phyloP scores from a whole-genome alignment of 2,888 invertebrate species.

The Ectropis crepuscularia region DNA sequence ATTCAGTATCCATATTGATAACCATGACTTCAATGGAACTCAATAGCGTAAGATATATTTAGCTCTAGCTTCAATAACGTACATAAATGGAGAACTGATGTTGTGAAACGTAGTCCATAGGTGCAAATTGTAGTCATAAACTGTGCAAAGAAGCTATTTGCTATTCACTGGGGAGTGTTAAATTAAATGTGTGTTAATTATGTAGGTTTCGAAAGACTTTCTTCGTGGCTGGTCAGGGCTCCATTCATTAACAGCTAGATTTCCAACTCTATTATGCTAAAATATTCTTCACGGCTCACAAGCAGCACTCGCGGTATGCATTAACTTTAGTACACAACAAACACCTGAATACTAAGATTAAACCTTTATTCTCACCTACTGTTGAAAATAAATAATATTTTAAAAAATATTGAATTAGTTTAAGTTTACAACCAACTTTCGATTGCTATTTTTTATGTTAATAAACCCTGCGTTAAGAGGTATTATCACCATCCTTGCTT shows the following conservation, averaged over 20 bases:
- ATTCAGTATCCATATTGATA: too few species aligned
- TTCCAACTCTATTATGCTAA: conserved; percentile 31
- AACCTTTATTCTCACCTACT: not conserved
- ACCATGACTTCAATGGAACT: too few species aligned
- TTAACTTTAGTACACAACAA: conserved; percentile 7
- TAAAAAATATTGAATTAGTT: not conserved
- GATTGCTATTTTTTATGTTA: too few species aligned
- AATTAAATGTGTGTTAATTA: conserved; percentile 32
- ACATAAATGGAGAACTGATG: too few species aligned
- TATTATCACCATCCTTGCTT: not conserved
- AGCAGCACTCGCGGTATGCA: conserved; percentile 22
- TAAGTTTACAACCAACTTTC: too few species aligned
- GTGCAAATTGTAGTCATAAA: too few species aligned
- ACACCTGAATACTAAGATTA: conserved; percentile 21
- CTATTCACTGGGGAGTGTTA: conserved; percentile 26
- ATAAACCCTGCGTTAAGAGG: too few species aligned
- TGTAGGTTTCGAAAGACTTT: conserved; percentile 38
- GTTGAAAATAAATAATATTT: not conserved
- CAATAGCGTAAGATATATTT: too few species aligned
- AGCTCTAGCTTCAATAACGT: too few species aligned
- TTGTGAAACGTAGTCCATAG: too few species aligned
- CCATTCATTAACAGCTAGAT: conserved; percentile 29
- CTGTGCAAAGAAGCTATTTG: not conserved
- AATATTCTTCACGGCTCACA: conserved; percentile 23
- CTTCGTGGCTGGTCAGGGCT: conserved; percentile 20